Base-by-base conservation (phyloP, 2,888 invertebrate species). In the Drosophila dives region DNA sequence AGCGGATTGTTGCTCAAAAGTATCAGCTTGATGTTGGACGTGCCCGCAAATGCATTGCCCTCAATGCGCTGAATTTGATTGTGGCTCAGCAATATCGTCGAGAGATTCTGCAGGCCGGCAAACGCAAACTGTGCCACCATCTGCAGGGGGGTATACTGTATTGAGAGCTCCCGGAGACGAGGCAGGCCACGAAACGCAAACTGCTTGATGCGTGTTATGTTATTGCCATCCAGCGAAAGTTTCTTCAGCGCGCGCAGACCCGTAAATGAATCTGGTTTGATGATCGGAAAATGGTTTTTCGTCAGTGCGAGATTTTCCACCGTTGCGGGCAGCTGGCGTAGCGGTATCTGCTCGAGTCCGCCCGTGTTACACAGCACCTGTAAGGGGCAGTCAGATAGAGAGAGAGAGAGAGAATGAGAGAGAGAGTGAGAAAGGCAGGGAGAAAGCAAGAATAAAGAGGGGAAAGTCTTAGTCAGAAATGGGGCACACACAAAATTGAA, bases 361-460 rank as follows among this genome's bases (percentile, higher is more conserved):
- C 97, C 97, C 77, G 97, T 97, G 94, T 97, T 97, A 94, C 97
- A 97, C 91, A 97, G 95, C 84, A 97, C 97, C 97, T 97, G 94
- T 58, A 93, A 94, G 80, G 89, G 1, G 80, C 89, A 45, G 2
- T 17, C 6, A 15, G 12, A 12, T 15, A 32, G 6, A 40, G 4
- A 42, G n/a, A 51, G 26, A 29, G 49, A n/a, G 51, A 51, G 12
- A 36, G n/a, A 6, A 8, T 36, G 26, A 23, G 49, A 34, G 38
- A 20, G 26, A 36, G 50, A 29, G 75, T 33, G 74, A 71, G 26
- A 17, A 34, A 80, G 85, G 71, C 76, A 78, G 77, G 77, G 80
- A 59, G 34, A 34, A 12, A 11, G 15, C 26, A 42, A 29, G 45
- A 32, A 58, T 70, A 66, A 15, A 20, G 33, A 33, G 26, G 33